Evolutionary conservation across 2,113 vertebrate species (phyloP), one percentile per base, ranked within the genome.

Genomic region (Neolamprologus caudopunctatus): DNA sequence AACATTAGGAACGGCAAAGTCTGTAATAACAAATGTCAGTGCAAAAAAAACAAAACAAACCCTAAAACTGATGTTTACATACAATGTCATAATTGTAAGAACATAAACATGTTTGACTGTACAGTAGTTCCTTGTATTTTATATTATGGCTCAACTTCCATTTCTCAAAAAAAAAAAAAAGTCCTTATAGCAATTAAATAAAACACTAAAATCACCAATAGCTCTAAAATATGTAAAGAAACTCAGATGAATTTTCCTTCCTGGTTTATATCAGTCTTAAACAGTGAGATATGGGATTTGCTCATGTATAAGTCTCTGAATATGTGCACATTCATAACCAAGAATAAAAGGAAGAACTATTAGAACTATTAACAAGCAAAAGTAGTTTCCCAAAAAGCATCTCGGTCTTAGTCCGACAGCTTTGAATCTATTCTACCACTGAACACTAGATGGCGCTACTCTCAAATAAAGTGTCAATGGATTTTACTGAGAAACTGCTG

Each of bases 121-220:
- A 42, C 35, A 78, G 75, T 57, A 92, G 66, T 45, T 89, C 68
- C 53, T 89, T 87, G 55, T 88, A 86, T 54, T 85, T 33, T 42
- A 82, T 80, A 40, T 33, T 91, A 93, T 93, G 94, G 92, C 95
- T 93, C 88, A 84, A 82, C 68, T 90, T 93, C 88, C 88, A 79
- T 88, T 75, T 82, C 17, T 87, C 3, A 47, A 51, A 5, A 51
- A 86, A 83, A 11, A 66, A 5, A 21, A 12, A 35, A n/a, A 66
- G 3, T 87, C 9, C 40, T 87, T 35, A 12, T 24, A 63, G 10
- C 55, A 79, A 63, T 78, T 89, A 51, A 89, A 85, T 54, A 55
- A 58, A 84, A 66, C 26, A 78, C 3, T 5, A 19, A 21, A 81
- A 1, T 88, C 47, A 37, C 26, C 73, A 66, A n/a, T 47, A 66